Percentiles rank a stretch among this genome's conserved stretches.
Evolutionary conservation across 2,888 invertebrate genomes (phyloP).

Genomic region (Dioctria rufipes): DNA sequence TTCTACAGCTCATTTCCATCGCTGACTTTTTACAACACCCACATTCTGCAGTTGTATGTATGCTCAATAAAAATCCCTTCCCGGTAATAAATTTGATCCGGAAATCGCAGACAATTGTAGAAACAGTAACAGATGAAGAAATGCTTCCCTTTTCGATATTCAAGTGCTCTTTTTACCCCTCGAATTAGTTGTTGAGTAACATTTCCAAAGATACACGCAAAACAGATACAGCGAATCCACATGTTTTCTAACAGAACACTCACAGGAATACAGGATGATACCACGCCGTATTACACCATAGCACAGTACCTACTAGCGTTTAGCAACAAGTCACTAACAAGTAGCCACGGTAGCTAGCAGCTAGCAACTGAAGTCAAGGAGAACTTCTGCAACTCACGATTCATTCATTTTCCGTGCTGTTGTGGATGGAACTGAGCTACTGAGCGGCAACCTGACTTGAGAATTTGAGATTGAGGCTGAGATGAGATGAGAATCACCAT

Average conservation of each 20-base stretch:
- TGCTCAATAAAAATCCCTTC: conserved; percentile 20
- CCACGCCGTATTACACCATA: neutral
- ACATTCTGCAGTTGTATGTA: neutral
- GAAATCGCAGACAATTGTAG: conserved; percentile 43
- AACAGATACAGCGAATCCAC: neutral
- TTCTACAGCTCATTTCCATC: neutral
- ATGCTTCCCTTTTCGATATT: neutral
- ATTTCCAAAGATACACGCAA: neutral
- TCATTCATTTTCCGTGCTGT: neutral
- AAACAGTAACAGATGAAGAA: conserved; percentile 20
- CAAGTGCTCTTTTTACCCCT: conserved; percentile 8
- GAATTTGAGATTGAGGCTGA: too few species aligned
- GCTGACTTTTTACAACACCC: conserved; percentile 4
- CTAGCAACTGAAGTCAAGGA: neutral
- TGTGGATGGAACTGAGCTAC: neutral
- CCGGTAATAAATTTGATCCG: conserved; percentile 40
- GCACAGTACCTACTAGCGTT: neutral
- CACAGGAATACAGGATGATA: neutral
- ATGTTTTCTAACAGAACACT: neutral
- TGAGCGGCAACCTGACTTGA: too few species aligned
- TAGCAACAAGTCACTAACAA: conserved; percentile 45
- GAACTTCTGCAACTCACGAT: neutral
- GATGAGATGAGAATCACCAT: too few species aligned
- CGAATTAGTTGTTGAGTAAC: conserved; percentile 11
- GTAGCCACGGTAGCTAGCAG: neutral